Evolutionary conservation across 2,888 invertebrate genomes (phyloP).

Genomic region (Lochmaea capreae): DNA sequence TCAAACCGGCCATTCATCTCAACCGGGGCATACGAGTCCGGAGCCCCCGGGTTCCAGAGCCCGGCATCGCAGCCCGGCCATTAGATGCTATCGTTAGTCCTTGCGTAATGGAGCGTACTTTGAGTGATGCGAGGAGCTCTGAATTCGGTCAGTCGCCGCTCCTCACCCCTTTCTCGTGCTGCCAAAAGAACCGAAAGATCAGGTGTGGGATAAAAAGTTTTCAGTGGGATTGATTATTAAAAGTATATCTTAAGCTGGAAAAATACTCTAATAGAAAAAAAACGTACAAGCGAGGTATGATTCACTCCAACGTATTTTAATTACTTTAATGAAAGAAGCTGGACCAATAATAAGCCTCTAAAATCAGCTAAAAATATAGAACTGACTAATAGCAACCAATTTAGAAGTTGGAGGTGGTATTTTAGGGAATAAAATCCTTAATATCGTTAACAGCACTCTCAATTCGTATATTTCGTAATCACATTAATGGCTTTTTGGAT

Average conservation of each 20-base stretch:
- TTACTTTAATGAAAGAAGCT: no score
- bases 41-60: slow-evolving; percentile 52
- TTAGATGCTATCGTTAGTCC: slow-evolving; percentile 65
- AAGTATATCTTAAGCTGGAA: background rate
- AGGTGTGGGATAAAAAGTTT: slow-evolving; percentile 28
- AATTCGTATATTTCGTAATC: no score
- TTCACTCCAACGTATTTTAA: no score
- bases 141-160: slow-evolving; percentile 13
- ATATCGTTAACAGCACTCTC: no score
- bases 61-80: slow-evolving; percentile 56
- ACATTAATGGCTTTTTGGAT: no score
- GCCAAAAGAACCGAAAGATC: slow-evolving; percentile 15
- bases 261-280: no score
- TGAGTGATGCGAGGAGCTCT: slow-evolving; percentile 46
- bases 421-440: no score
- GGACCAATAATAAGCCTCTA: no score
- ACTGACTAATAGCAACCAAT: no score
- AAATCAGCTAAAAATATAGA: no score
- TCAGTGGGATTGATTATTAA: slow-evolving; percentile 6
- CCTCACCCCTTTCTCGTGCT: slow-evolving; percentile 8
- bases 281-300: no score
- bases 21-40: slow-evolving; percentile 17
- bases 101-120: slow-evolving; percentile 60
- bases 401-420: no score
- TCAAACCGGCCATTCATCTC: slow-evolving; percentile 62